Conservation (phyloP, 2,797 vertebrate species). For the Pseudomugil gertrudae region DNA sequence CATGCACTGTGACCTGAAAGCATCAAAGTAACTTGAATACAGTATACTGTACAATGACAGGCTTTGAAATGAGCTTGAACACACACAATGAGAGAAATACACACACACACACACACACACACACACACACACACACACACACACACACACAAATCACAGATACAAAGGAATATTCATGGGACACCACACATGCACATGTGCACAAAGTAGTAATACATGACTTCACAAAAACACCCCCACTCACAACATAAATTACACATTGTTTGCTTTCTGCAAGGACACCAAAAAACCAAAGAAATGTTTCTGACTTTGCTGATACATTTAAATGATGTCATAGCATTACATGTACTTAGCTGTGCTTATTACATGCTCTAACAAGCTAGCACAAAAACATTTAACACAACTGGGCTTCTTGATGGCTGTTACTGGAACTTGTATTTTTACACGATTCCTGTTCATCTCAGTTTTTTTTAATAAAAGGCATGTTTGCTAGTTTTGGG, state of each 20-base stretch:
- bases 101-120: slow-evolving; percentile 8
- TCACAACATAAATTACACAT: slow-evolving; percentile 23
- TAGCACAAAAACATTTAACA: slow-evolving; percentile 9
- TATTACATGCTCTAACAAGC: slow-evolving; percentile 17
- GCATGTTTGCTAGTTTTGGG: not conserved
- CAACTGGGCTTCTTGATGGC: not conserved
- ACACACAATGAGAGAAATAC: slow-evolving; percentile 5
- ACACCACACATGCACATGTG: slow-evolving; percentile 16
- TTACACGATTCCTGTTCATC: not conserved
- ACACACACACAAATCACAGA: slow-evolving; percentile 10
- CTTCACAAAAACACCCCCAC: slow-evolving; percentile 20
- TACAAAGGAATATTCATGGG: slow-evolving; percentile 37
- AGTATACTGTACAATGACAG: slow-evolving; percentile 31
- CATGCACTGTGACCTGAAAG: slow-evolving; percentile 37
- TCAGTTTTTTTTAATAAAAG: not conserved
- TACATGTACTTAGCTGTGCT: slow-evolving; percentile 21
- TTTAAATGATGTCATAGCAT: slow-evolving; percentile 22
- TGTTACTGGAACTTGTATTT: not conserved
- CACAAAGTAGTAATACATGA: slow-evolving; percentile 37
- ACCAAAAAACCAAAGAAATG: slow-evolving; percentile 36
- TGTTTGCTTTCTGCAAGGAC: slow-evolving; percentile 5
- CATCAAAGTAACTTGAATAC: slow-evolving; percentile 42
- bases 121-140: slow-evolving; percentile 16
- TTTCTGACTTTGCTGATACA: slow-evolving; percentile 28
- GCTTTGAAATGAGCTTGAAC: slow-evolving; percentile 37